Percentiles rank a stretch among this genome's conserved stretches.
Evolutionary conservation across 2,113 vertebrate species (phyloP).

Genomic region (Rhabdomys dilectus): DNA sequence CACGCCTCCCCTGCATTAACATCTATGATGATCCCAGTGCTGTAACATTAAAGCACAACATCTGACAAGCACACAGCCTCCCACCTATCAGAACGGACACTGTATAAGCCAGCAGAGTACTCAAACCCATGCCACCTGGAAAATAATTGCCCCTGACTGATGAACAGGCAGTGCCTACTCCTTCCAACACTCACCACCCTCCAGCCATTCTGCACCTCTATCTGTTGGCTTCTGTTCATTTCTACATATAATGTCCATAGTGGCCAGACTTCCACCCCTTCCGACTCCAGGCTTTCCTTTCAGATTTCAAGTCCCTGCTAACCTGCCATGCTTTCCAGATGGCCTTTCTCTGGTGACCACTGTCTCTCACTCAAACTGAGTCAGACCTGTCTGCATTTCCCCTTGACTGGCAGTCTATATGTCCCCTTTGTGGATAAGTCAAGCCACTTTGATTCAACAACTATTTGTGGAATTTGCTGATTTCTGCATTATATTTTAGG

Average conservation of each 20-base stretch:
- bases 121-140: not conserved
- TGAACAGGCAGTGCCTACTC: not conserved
- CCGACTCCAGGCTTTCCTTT: not conserved
- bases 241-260: not conserved
- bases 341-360: not conserved
- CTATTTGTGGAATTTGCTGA: not conserved
- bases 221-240: slow-evolving; percentile 1
- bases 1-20: not conserved
- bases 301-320: not conserved
- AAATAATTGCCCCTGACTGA: not conserved
- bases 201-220: not conserved
- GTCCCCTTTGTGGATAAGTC: not conserved
- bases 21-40: not conserved
- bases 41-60: not conserved
- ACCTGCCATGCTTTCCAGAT: not conserved
- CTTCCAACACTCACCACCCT: not conserved
- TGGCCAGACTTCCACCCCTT: not conserved
- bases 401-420: not conserved
- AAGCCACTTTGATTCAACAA: not conserved
- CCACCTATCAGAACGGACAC: not conserved
- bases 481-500: not conserved
- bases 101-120: not conserved
- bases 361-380: not conserved
- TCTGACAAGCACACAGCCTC: not conserved
- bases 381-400: not conserved